Percentiles rank a stretch among this genome's conserved stretches.
Conservation (phyloP, 2,113 vertebrate genomes). For the Coreoperca whiteheadi region DNA sequence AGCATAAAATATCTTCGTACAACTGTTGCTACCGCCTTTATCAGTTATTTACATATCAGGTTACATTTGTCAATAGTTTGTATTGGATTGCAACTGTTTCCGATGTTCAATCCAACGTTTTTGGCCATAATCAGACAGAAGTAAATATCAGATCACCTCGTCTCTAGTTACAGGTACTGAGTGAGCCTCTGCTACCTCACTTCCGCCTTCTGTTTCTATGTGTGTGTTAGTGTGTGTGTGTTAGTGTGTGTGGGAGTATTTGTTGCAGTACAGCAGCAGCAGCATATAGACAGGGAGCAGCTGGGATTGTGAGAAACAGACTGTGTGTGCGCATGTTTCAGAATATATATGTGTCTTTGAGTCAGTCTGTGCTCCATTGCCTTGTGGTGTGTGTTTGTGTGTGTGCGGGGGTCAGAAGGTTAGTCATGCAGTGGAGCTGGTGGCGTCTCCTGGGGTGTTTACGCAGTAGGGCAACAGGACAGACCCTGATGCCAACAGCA, state of each 20-base stretch:
- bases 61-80: neutral
- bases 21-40: neutral
- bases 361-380: neutral
- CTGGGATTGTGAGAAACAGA: conserved; percentile 13
- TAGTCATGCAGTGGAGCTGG: conserved; percentile 43
- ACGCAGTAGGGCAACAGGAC: conserved; percentile 10
- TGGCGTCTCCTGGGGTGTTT: conserved; percentile 49
- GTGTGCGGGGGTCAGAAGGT: conserved; percentile 21
- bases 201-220: neutral
- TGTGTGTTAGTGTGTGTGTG: neutral
- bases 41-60: neutral
- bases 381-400: conserved; percentile 22
- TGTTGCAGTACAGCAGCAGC: conserved; percentile 10
- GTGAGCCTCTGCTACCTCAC: neutral
- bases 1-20: neutral
- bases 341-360: conserved; percentile 10
- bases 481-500: conserved; percentile 35
- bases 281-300: conserved; percentile 27
- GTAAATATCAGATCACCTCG: neutral
- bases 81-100: neutral
- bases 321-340: neutral
- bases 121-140: neutral
- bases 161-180: neutral
- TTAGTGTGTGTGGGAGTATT: neutral
- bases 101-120: neutral